phyloP scores from a whole-genome alignment of 2,113 vertebrate species.

The Tapirus terrestris region DNA sequence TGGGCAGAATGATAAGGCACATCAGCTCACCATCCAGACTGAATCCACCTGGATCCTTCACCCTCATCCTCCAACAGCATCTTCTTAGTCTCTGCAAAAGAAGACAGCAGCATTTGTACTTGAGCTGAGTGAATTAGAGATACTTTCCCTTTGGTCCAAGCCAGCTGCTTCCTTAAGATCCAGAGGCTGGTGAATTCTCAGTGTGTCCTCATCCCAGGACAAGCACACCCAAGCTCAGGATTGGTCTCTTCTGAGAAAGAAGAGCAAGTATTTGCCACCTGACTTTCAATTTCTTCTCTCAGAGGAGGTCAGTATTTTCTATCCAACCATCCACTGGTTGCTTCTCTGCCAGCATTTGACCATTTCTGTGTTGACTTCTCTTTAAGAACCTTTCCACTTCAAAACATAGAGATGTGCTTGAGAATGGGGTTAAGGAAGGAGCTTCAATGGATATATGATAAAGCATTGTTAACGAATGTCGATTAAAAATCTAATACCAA shows the following conservation, averaged over 20 bases:
- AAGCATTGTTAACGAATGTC: not conserved
- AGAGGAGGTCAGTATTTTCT: constrained; percentile 77
- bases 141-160: not conserved
- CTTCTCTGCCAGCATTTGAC: constrained; percentile 77
- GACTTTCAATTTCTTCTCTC: constrained; percentile 75
- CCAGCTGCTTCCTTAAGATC: not conserved
- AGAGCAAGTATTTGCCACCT: constrained; percentile 77
- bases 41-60: not conserved
- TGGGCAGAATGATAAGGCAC: fast-evolving
- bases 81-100: not conserved
- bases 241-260: constrained; percentile 67
- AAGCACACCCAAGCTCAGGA: not conserved
- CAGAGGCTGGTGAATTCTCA: not conserved
- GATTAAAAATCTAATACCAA: not conserved
- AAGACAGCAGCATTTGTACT: no score
- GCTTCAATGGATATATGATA: not conserved
- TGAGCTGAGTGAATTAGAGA: not conserved
- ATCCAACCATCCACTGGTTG: constrained; percentile 64
- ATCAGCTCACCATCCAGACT: fast-evolving
- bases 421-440: not conserved
- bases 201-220: not conserved
- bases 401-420: constrained; percentile 53
- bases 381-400: constrained; percentile 77
- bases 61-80: not conserved
- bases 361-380: constrained; percentile 65